Evolutionary conservation across 2,888 invertebrate species (phyloP).

Genomic region (Elegia similella): DNA sequence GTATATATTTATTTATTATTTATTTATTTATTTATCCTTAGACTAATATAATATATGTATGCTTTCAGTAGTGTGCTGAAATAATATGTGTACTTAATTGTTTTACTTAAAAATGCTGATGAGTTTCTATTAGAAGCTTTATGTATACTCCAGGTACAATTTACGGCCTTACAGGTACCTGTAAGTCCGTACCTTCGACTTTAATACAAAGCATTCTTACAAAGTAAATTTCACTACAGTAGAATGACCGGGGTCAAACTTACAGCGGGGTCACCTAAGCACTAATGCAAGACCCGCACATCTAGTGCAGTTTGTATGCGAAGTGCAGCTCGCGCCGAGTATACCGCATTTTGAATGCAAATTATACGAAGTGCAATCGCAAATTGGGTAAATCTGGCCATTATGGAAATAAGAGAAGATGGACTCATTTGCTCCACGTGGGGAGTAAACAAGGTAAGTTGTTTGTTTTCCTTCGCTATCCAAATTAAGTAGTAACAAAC

Average conservation of each 20-base stretch:
- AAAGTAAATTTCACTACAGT: constrained; percentile 8
- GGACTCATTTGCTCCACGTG: constrained; percentile 7
- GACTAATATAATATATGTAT: no score
- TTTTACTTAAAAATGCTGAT: no score
- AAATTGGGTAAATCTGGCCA: constrained; percentile 35
- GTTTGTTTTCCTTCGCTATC: background rate
- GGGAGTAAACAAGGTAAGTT: background rate
- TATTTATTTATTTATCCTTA: no score
- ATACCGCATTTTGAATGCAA: constrained; percentile 35
- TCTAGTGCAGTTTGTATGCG: constrained; percentile 26
- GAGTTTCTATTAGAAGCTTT: no score
- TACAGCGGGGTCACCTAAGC: constrained; percentile 8
- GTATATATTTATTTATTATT: no score
- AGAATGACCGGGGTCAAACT: constrained; percentile 13
- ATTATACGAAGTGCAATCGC: constrained; percentile 39
- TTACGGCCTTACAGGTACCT: no score
- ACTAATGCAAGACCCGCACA: constrained; percentile 10
- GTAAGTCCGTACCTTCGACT: background rate
- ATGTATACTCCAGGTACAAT: no score
- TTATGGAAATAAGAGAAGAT: constrained; percentile 34
- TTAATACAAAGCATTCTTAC: background rate
- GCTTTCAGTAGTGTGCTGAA: no score
- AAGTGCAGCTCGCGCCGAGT: constrained; percentile 24
- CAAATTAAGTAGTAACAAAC: no score
- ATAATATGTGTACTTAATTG: no score